A percentile compares a stretch with the other conserved stretches of the same genome.
These are phyloP conservation scores for Leptodactylus fallax DNA, from an alignment of 2,797 vertebrate genomes.

Conservation along the genomic window DNA sequence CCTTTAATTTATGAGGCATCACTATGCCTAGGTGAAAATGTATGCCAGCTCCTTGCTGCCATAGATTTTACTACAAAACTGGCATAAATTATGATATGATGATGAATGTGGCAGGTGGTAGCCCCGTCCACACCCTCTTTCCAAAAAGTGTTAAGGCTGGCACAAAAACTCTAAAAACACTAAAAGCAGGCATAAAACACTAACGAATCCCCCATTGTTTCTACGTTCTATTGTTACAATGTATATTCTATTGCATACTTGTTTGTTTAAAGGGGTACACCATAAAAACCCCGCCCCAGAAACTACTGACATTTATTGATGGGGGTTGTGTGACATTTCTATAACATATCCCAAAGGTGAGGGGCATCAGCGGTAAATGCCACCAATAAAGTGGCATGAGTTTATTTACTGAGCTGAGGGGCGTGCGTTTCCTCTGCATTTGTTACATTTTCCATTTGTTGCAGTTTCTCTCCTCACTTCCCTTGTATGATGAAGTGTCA, in stretches of 20 bases:
- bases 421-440: conserved; percentile 41
- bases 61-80: no score
- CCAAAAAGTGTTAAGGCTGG: no score
- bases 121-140: no score
- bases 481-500: conserved; percentile 54
- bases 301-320: neutral
- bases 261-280: neutral
- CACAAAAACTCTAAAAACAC: no score
- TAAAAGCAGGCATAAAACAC: no score
- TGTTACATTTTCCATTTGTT: conserved; percentile 59
- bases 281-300: neutral
- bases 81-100: no score
- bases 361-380: neutral
- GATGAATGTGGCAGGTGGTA: no score
- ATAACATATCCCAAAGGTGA: neutral
- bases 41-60: no score
- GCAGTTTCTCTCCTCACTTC: conserved; percentile 47
- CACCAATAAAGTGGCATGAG: neutral
- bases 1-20: no score
- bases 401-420: neutral
- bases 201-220: neutral
- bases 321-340: neutral
- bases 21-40: no score
- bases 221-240: neutral
- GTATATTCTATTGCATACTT: neutral